Evolutionary conservation across 30 jellyfish, hydroid and myxozoan genomes (phyloP), one percentile per base, ranked within the genome.

Genomic region (Cassiopea andromeda): DNA sequence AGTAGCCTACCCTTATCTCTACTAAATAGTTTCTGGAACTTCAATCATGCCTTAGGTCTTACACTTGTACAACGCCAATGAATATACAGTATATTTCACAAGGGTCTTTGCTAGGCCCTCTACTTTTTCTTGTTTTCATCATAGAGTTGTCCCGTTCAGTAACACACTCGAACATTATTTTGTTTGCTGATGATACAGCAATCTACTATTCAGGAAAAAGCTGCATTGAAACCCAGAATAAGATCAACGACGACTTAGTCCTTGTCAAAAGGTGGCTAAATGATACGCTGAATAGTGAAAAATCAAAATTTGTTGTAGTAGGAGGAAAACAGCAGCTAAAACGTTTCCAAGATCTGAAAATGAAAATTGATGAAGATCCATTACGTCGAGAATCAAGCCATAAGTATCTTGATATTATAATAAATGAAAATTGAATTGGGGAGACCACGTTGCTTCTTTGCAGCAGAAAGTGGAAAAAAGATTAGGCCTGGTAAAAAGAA

Each of bases 121-220:
- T 76, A 77, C 90, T 88, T 88, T 88, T 88, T 60, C 95, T 88
- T 88, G 91, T 88, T 78, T 88, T 88, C 85, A 78, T 88, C 50
- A 88, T 77, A 86, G 95, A 88, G 87, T 79, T 88, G 95, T 87
- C 95, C 87, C 90, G 48, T 77, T 88, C 95, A 77, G 90, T 88
- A 78, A 88, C 79, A 88, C 49, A 88, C 87, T 88, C 91, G 80
- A 88, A 79, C 84, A 78, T 77, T 18, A 77, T 88, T 90, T 88
- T 88, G 95, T 88, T 77, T 88, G 86, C 95, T 43, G 95, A 88
- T 70, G 95, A 88, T 83, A 77, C 95, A 79, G 95, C 90, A 61
- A 88, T 88, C 79, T 88, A 88, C 80, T 79, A 77, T 57, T 88
- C 90, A 58, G 95, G 90, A 73, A 88, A 72, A 88, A 88, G 69